Conservation (phyloP, 2,113 vertebrate species). For the Nannobrachium achirus region DNA sequence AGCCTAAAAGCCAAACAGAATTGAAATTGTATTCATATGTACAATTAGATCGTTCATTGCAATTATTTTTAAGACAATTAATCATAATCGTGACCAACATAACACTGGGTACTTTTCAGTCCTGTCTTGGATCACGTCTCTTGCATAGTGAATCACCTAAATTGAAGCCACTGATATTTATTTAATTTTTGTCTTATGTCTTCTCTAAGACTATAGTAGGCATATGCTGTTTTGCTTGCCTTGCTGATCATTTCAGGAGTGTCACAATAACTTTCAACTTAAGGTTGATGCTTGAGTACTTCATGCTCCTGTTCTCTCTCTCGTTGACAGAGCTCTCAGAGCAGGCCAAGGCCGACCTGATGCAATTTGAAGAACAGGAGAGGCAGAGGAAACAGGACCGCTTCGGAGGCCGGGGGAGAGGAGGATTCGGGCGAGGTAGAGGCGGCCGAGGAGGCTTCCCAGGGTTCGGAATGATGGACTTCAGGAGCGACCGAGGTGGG, state of each 20-base stretch:
- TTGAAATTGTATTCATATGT: too few relatives aligned
- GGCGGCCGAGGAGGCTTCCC: slow-evolving; percentile 75
- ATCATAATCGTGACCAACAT: too few relatives aligned
- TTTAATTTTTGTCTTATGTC: not conserved
- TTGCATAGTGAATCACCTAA: not conserved
- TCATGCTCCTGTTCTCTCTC: not conserved
- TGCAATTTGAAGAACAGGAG: slow-evolving; percentile 92
- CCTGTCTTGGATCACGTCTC: not conserved
- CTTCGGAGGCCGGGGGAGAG: slow-evolving; percentile 81
- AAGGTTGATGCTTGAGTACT: not conserved
- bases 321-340: slow-evolving; percentile 89
- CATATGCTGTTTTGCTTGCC: not conserved
- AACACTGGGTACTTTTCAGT: slow-evolving; percentile 85
- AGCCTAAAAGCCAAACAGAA: too few relatives aligned
- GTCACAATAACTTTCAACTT: too few relatives aligned
- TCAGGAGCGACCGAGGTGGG: slow-evolving; percentile 82
- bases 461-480: slow-evolving; percentile 83
- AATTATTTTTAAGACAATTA: too few relatives aligned
- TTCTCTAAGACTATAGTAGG: not conserved
- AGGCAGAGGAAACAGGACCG: slow-evolving; percentile 88
- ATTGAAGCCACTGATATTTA: not conserved
- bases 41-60: too few relatives aligned
- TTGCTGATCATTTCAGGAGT: not conserved
- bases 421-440: slow-evolving; percentile 80
- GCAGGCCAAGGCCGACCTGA: slow-evolving; percentile 92